Evolutionary conservation across 1,140 invertebrate species (phyloP).

Genomic region (Formica selysi): DNA sequence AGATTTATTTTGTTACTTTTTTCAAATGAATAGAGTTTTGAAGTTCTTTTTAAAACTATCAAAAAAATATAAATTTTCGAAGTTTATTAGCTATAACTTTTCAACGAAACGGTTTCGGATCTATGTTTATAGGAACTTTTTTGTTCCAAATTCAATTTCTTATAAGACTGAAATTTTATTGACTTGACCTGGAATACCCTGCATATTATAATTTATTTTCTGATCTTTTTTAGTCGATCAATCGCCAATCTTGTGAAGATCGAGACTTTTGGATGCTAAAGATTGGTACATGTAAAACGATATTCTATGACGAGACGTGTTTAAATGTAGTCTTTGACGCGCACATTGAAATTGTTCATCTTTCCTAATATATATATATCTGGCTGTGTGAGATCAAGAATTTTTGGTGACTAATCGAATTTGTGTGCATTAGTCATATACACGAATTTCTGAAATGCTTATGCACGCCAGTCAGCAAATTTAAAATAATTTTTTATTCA

Average conservation of each 20-base stretch:
- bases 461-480: neutral
- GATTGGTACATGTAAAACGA: neutral
- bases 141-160: no score
- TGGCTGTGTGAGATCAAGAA: neutral
- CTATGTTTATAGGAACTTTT: no score
- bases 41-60: no score
- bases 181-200: no score
- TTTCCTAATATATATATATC: neutral
- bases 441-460: slow-evolving; percentile 15
- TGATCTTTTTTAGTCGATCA: neutral
- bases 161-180: no score
- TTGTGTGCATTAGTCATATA: neutral
- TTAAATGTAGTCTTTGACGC: slow-evolving; percentile 7
- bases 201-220: neutral
- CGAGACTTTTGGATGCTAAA: neutral
- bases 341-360: neutral
- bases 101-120: no score
- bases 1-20: no score
- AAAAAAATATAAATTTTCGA: no score
- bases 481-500: slow-evolving; percentile 11
- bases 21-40: no score
- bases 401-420: slow-evolving; percentile 33
- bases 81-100: no score
- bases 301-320: neutral
- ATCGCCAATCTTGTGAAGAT: neutral